Evolutionary conservation across 2,797 vertebrate species (phyloP).

Genomic region (Macroramphosus scolopax): DNA sequence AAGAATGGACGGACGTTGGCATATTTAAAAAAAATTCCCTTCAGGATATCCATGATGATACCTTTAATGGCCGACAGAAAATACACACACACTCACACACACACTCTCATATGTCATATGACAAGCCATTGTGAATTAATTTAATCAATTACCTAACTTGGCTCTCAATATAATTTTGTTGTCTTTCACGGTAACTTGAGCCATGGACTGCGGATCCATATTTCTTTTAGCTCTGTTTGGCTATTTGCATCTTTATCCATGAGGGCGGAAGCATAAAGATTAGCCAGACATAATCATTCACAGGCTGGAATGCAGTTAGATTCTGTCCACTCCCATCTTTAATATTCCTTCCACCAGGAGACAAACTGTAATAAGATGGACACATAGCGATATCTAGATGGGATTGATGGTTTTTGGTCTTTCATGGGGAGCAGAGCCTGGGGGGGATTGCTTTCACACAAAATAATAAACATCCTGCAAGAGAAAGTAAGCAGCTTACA

Average conservation of each 20-base stretch:
- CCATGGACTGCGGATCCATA: constrained; percentile 45
- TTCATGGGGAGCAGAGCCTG: not conserved
- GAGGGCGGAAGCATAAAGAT: constrained; percentile 24
- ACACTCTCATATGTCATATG: not conserved
- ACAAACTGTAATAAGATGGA: not conserved
- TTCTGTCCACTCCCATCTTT: constrained; percentile 24
- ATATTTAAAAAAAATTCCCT: too few species aligned
- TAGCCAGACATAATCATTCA: constrained; percentile 43
- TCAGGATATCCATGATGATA: too few species aligned
- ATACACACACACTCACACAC: not conserved
- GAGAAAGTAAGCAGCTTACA: constrained; percentile 70
- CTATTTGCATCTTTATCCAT: constrained; percentile 32
- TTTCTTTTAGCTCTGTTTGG: constrained; percentile 32
- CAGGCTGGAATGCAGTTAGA: constrained; percentile 43
- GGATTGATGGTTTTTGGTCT: constrained; percentile 29
- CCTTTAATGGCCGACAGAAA: too few species aligned
- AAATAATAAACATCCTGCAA: constrained; percentile 35
- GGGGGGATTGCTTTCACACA: constrained; percentile 41
- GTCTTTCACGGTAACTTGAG: constrained; percentile 37
- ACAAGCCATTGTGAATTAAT: not conserved
- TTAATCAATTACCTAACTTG: constrained; percentile 31
- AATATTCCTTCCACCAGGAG: constrained; percentile 20
- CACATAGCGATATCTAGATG: too few species aligned
- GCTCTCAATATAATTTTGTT: constrained; percentile 30
- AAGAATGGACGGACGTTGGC: too few species aligned